Evolutionary conservation across 2,888 invertebrate genomes (phyloP), one percentile per base, ranked within the genome.

Genomic region (Eristalis arbustorum): DNA sequence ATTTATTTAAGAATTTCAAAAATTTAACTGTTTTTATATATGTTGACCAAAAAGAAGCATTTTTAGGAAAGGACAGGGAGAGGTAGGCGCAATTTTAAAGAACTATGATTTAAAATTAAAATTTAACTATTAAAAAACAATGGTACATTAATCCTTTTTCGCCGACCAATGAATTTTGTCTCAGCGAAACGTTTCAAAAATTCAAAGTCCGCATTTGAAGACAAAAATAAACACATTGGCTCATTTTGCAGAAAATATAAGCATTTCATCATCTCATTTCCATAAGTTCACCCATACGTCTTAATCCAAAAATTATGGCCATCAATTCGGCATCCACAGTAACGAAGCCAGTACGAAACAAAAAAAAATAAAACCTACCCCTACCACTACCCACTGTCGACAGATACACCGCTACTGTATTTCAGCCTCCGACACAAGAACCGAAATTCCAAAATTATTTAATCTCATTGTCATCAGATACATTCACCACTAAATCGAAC

Each of bases 401-500:
- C 28, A 56, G 13, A 59, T 61, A 37, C 37, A 67, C 64, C 6
- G 73, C 79, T 73, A 72, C 77, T 28, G 69, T 69, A 63, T 78
- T 25, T 40, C 40, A 10, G 10, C 31, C 31, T n/a, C 4, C 23
- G 69, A 75, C 64, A 84, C n/a, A 75, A 79, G 56, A 40, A 59
- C 67, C 42, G 63, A 63, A 75, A 71, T 71, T 76, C 66, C 34
- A 68, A 72, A 67, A 80, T 81, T 73, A 71, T 76, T 72, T 68
- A 25, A 73, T 84, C 59, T 63, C 59, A 73, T 81, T 84, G 84
- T 76, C 76, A 72, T 22, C 59, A 59, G 72, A 80, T 56, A 81
- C 49, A 68, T 68, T 63, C 34, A 69, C 57, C 64, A 71, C 57
- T 66, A 49, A 34, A 61, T 71, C 69, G 59, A 56, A 34, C 49